phyloP scores from a whole-genome alignment of 2,797 vertebrate genomes.

The Sebastes aleutianus region DNA sequence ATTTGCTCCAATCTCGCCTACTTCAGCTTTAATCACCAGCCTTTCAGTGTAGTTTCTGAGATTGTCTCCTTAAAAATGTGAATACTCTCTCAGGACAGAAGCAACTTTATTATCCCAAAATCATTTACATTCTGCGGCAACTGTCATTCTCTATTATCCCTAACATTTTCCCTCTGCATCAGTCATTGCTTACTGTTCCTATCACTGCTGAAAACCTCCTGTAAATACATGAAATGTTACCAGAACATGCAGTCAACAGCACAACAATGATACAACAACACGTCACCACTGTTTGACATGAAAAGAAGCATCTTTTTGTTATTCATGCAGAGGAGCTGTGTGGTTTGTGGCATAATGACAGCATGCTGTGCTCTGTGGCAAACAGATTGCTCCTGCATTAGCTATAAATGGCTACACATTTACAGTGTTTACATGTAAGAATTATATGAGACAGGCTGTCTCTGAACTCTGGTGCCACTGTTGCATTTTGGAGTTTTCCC shows the following conservation, averaged over 20 bases:
- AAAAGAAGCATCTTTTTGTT: background rate
- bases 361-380: slow-evolving; percentile 3
- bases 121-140: background rate
- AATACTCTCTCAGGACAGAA: background rate
- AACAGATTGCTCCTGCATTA: background rate
- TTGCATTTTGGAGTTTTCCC: background rate
- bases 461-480: background rate
- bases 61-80: background rate
- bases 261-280: background rate
- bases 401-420: background rate
- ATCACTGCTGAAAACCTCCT: background rate
- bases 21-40: too few relatives aligned
- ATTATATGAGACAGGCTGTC: background rate
- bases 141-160: background rate
- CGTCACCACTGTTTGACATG: background rate
- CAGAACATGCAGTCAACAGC: background rate
- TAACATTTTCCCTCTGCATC: background rate
- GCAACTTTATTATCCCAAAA: background rate
- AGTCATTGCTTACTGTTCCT: background rate
- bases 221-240: background rate
- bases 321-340: background rate
- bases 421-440: background rate
- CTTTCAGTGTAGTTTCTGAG: background rate
- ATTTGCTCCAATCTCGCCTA: too few relatives aligned
- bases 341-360: background rate